Base-by-base conservation (phyloP, 2,888 invertebrate genomes). In the Hoplodrina ambigua region DNA sequence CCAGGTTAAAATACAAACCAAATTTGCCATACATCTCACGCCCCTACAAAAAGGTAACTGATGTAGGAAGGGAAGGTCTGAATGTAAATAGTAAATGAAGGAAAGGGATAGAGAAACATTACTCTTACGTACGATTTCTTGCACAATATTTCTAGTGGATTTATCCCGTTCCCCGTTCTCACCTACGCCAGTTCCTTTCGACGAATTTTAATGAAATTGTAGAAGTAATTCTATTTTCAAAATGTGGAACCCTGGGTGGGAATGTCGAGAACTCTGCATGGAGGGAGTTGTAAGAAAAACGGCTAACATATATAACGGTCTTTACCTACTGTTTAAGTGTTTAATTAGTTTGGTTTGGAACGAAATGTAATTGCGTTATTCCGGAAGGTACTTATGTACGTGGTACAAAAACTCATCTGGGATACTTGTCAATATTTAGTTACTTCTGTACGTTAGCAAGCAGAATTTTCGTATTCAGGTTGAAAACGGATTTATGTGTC, bases 171-270 rank as follows among this genome's bases (percentile, higher is more conserved):
- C 57, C 64, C 58, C 33, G 37, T 52, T 54, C 55, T 59, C 61
- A 64, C 64, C 33, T 56, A 61, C 30, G 72, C 13, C 57, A 57
- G 52, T 61, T 54, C 37, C 55, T 61, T 49, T 49, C 64, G 37
- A 20, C 30, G 65, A 80, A 82, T 71, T 78, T 81, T 79, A 68
- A 81, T 81, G 70, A 76, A 81, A 72, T 69, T 71, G 69, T 66
- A 58, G 58, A 62, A 75, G 66, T 61, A 72, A 65, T 65, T 63
- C 49, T 50, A 46, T 62, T 55, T 46, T 20, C 54, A 19, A 59
- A 49, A 54, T 61, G 44, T 58, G 46, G 44, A 57, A 17, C 49
- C 49, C 33, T 7, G 44, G 25, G 25, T 37, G 46, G 46, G 56
- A 77, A 73, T 58, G 60, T 52, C 64, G 11, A 30, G 25, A 64